Evolutionary conservation across 2,888 invertebrate genomes (phyloP).

Genomic region (Plebejus melissa): DNA sequence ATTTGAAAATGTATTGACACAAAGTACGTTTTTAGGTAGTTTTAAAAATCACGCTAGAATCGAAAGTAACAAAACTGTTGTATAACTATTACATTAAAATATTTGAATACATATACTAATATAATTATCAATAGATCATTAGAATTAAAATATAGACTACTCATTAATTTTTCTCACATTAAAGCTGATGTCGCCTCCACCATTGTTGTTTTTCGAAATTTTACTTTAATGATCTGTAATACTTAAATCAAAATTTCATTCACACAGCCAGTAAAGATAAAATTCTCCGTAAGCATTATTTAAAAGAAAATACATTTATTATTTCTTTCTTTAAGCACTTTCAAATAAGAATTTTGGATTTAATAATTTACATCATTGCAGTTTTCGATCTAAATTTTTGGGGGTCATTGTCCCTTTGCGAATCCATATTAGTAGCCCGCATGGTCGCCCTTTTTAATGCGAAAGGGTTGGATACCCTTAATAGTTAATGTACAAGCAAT

Average conservation of each 20-base stretch:
- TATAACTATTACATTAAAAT: conserved; percentile 24
- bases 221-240: conserved; percentile 25
- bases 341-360: not conserved
- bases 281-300: conserved; percentile 1
- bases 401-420: not conserved
- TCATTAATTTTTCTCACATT: conserved; percentile 26
- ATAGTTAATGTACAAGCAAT: not conserved
- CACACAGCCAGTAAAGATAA: conserved; percentile 21
- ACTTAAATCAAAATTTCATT: conserved; percentile 26
- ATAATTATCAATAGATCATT: conserved; percentile 18
- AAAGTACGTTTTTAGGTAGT: not conserved
- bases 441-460: conserved; percentile 14
- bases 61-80: not conserved
- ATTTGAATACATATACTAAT: conserved; percentile 31
- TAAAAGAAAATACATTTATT: conserved; percentile 12
- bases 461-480: not conserved
- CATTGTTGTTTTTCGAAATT: conserved; percentile 24
- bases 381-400: not conserved
- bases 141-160: conserved; percentile 24
- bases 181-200: conserved; percentile 16
- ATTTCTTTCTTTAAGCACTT: conserved; percentile 2
- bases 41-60: not conserved
- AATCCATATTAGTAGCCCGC: not conserved
- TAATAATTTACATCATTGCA: not conserved
- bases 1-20: not conserved